Evolutionary conservation across 2,113 vertebrate species (phyloP).

Genomic region (Engystomops pustulosus): DNA sequence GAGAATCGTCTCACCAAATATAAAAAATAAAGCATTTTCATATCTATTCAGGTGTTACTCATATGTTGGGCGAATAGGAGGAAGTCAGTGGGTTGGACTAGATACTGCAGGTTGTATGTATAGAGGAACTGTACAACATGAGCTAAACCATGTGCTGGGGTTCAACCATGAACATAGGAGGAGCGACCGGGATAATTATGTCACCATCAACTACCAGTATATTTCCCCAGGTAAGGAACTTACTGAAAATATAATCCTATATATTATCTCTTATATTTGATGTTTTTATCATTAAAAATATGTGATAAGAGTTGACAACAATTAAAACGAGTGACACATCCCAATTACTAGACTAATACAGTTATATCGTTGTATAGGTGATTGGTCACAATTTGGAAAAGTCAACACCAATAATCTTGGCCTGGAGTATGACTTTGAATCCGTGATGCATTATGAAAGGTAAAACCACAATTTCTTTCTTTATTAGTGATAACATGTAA

Average conservation of each 20-base stretch:
- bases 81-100: background rate
- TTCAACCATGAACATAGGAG: conserved; percentile 86
- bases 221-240: conserved; percentile 73
- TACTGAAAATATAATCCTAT: too few species aligned
- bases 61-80: background rate
- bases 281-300: too few species aligned
- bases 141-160: conserved; percentile 83
- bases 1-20: too few species aligned
- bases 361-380: background rate
- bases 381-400: background rate
- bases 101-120: conserved; percentile 79
- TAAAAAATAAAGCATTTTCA: background rate
- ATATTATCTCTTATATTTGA: too few species aligned
- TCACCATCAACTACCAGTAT: conserved; percentile 83
- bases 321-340: too few species aligned
- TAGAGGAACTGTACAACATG: conserved; percentile 82
- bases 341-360: background rate
- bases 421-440: conserved; percentile 74
- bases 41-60: background rate
- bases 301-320: too few species aligned
- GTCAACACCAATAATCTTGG: background rate
- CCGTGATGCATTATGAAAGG: conserved; percentile 78
- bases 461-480: conserved; percentile 11
- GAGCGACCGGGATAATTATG: conserved; percentile 80
- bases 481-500: too few species aligned